phyloP scores from a whole-genome alignment of 2,113 vertebrate genomes.

The Crotophaga sulcirostris region DNA sequence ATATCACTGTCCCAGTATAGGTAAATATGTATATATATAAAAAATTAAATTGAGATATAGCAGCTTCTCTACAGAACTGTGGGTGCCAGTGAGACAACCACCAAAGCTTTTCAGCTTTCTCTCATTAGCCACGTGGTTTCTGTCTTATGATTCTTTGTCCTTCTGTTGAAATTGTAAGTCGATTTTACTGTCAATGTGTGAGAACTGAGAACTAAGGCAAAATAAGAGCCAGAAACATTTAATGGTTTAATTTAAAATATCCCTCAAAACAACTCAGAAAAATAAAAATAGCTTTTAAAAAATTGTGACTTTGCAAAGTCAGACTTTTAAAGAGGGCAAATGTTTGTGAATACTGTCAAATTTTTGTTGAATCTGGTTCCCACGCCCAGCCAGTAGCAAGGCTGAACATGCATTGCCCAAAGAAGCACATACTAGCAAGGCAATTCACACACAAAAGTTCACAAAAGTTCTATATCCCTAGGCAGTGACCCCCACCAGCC shows the following conservation, averaged over 20 bases:
- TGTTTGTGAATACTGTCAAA: not conserved
- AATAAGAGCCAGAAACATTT: not conserved
- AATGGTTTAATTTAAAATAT: not conserved
- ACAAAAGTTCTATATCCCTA: not conserved
- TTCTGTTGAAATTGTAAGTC: not conserved
- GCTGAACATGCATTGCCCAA: not conserved
- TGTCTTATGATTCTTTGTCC: not conserved
- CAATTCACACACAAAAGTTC: not conserved
- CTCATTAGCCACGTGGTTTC: accelerated
- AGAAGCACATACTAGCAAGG: not conserved
- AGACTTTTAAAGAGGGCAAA: not conserved
- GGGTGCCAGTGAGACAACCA: not conserved
- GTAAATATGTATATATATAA: not conserved
- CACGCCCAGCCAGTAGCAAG: not conserved
- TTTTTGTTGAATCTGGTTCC: not conserved
- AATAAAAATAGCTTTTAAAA: not conserved
- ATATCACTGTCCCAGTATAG: not conserved
- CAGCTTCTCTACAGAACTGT: not conserved
- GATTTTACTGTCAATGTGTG: not conserved
- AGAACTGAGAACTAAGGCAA: not conserved
- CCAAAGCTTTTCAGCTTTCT: not conserved
- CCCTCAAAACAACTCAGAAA: not conserved
- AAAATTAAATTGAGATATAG: not conserved
- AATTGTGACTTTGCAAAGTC: not conserved
- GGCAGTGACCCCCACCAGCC: not conserved